phyloP scores from a whole-genome alignment of 2,113 vertebrate genomes.

The Vidua chalybeata region DNA sequence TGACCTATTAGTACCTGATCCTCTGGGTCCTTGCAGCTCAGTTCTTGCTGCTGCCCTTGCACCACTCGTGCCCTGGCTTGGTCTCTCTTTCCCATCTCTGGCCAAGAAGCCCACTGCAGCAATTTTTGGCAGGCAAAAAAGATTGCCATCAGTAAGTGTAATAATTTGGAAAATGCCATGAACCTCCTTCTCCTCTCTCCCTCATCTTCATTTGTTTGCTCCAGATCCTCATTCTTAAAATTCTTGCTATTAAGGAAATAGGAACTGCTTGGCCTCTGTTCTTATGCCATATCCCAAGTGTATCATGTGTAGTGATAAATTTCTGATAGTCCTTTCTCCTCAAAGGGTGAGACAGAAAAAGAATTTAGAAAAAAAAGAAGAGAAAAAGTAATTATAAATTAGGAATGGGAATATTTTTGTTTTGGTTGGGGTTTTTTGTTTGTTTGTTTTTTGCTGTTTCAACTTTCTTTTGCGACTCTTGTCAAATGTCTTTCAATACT shows the following conservation, averaged over 20 bases:
- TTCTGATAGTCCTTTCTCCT: not conserved
- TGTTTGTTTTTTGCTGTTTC: not conserved
- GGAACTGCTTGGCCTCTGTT: not conserved
- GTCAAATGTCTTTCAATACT: not conserved
- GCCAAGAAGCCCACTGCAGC: not conserved
- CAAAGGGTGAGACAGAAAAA: not conserved
- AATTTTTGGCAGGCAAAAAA: not conserved
- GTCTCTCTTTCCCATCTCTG: not conserved
- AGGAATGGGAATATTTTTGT: not conserved
- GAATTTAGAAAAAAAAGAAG: rapidly evolving
- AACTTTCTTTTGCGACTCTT: not conserved
- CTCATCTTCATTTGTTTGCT: not conserved
- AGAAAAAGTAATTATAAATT: not conserved
- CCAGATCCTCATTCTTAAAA: not conserved
- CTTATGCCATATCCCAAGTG: not conserved
- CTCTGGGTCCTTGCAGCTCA: not conserved
- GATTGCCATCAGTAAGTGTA: not conserved
- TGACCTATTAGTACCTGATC: not conserved
- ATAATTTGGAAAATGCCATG: not conserved
- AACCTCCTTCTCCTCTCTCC: not conserved
- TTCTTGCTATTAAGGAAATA: not conserved
- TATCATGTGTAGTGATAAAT: not conserved
- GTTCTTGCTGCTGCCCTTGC: not conserved
- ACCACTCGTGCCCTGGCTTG: rapidly evolving
- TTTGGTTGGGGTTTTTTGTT: rapidly evolving